Percentiles rank a stretch among this genome's conserved stretches.
phyloP scores from a whole-genome alignment of 2,797 vertebrate species.

The Premnoplex brunnescens region DNA sequence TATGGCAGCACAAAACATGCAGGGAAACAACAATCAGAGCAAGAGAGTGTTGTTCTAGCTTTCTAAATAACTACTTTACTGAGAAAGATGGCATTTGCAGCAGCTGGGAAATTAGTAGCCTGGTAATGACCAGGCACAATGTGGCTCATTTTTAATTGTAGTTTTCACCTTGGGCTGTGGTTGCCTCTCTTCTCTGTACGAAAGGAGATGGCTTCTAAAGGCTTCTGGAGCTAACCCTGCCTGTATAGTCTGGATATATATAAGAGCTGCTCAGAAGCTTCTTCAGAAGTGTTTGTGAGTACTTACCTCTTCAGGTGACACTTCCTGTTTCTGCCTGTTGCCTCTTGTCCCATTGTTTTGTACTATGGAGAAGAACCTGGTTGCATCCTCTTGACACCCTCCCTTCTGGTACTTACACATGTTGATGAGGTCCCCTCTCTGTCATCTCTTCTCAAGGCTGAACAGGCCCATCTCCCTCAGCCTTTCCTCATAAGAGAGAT shows the following conservation, averaged over 20 bases:
- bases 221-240: not conserved
- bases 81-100: not conserved
- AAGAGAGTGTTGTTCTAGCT: not conserved
- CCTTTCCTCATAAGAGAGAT: accelerated
- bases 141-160: not conserved
- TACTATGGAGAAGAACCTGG: not conserved
- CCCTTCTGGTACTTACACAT: not conserved
- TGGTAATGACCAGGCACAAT: not conserved
- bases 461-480: not conserved
- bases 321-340: not conserved
- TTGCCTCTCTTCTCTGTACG: not conserved
- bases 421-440: not conserved
- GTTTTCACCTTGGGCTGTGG: not conserved
- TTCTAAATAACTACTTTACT: not conserved
- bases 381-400: not conserved
- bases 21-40: not conserved
- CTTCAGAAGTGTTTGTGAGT: not conserved
- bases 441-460: not conserved
- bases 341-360: not conserved
- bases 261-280: not conserved
- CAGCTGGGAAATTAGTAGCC: not conserved
- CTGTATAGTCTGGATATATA: not conserved
- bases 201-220: not conserved
- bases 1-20: accelerated
- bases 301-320: not conserved